Evolutionary conservation across 2,113 vertebrate species (phyloP), one percentile per base, ranked within the genome.

Genomic region (Delphinapterus leucas): DNA sequence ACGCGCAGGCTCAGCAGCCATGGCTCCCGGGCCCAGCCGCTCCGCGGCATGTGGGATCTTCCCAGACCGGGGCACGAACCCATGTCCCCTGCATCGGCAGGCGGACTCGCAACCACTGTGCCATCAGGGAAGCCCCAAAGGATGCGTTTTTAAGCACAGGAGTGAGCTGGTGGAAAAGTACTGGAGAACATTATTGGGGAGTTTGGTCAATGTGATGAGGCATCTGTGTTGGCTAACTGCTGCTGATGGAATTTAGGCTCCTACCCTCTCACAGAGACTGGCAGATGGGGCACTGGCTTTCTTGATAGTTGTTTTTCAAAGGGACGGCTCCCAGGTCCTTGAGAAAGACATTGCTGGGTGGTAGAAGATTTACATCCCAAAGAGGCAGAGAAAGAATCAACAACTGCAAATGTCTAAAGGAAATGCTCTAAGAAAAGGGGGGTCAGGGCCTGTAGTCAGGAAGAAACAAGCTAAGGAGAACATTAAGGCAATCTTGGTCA

Each of bases 81-180:
- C 47, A 12, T 1, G 47, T 49, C 47, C 47, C 47, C 47, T 13
- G 47, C 47, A 49, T 49, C 2, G 1, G 47, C 47, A 49, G 47
- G 47, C 2, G 47, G 3, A 49, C 12, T 49, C 12, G 0, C 47
- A 49, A 49, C 47, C 1, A 49, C 47, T 3, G 47, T 0, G 47
- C 47, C 47, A 49, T 13, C 47, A 49, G 47, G 47, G 47, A 49
- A 49, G 47, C 47, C 47, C 47, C 33, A 80, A 93, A 25, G 2
- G 21, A 9, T 11, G 8, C 33, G 8, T 11, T 33, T 88, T 88
- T 53, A 61, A 94, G 23, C 2, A 13, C 41, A 90, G 63, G 38
- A 9, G 3, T 13, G 41, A 36, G 36, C 28, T 53, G 14, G 2
- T 53, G 15, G 33, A 58, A 93, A 86, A 33, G 17, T 79, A 20